Evolutionary conservation across 1,140 invertebrate genomes (phyloP).

Genomic region (Teleogryllus occipitalis): DNA sequence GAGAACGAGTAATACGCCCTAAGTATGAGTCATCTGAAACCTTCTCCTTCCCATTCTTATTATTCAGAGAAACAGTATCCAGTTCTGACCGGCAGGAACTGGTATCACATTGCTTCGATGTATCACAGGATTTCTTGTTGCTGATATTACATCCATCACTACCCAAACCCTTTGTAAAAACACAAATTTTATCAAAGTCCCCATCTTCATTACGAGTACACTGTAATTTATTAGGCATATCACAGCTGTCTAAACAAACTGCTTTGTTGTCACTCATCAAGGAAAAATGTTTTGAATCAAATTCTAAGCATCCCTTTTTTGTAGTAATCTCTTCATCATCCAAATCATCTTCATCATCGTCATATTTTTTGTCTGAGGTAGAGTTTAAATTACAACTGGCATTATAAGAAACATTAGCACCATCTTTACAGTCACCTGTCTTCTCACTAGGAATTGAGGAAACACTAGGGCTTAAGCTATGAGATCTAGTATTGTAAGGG

Average conservation of each 20-base stretch:
- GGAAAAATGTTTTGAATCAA: not conserved
- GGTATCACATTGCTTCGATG: slow-evolving; percentile 3
- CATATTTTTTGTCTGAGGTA: slow-evolving; percentile 12
- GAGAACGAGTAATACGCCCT: slow-evolving; percentile 14
- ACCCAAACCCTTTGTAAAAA: not conserved
- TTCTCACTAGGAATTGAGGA: not conserved
- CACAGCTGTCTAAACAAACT: not conserved
- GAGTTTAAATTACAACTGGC: slow-evolving; percentile 6
- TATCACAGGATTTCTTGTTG: not conserved
- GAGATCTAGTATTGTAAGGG: slow-evolving; percentile 4
- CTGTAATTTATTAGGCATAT: not conserved
- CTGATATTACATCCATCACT: not conserved
- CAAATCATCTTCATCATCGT: slow-evolving; percentile 16
- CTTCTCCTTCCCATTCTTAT: not conserved
- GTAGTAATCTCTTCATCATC: slow-evolving; percentile 3
- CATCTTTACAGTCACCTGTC: slow-evolving; percentile 4
- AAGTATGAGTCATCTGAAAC: not conserved
- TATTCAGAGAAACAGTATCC: not conserved
- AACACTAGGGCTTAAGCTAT: not conserved
- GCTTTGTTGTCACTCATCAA: not conserved
- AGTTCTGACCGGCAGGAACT: not conserved
- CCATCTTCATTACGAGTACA: not conserved
- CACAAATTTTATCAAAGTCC: not conserved
- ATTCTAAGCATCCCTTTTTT: not conserved
- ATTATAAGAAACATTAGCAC: slow-evolving; percentile 8